Percentiles rank a stretch among this genome's conserved stretches.
Conservation (phyloP, 2,888 invertebrate species). For the Eudemis profundana region DNA sequence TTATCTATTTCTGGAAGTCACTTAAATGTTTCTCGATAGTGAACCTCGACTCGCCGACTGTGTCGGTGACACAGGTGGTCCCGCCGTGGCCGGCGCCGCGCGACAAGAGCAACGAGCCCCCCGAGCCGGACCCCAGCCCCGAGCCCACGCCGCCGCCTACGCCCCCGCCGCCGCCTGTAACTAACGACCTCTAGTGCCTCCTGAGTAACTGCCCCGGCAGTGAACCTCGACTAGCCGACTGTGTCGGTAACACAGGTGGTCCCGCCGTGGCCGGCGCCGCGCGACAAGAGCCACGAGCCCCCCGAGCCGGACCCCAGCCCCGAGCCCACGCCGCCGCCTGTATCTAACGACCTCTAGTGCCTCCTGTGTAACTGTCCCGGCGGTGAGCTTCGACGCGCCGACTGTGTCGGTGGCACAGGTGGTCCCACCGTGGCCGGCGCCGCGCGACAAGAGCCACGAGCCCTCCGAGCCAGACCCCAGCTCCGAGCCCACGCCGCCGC, state of each 20-base stretch:
- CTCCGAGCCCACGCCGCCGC: conserved; percentile 74
- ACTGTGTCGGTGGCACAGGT: conserved; percentile 87
- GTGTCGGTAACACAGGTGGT: conserved; percentile 86
- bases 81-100: conserved; percentile 78
- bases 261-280: conserved; percentile 76
- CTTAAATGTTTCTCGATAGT: conserved; percentile 54
- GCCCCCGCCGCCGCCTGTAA: conserved; percentile 65
- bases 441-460: conserved; percentile 77
- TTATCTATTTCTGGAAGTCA: no score
- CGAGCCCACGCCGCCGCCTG: conserved; percentile 74
- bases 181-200: neutral
- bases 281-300: conserved; percentile 76
- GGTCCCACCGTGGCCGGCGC: conserved; percentile 77
- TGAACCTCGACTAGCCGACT: conserved; percentile 85
- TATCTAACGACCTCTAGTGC: conserved; percentile 49
- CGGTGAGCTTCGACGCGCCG: conserved; percentile 84
- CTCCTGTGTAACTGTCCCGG: neutral
- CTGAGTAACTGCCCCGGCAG: conserved; percentile 54
- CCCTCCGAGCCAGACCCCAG: conserved; percentile 77
- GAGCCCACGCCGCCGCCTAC: conserved; percentile 79
- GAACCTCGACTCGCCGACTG: conserved; percentile 85
- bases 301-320: conserved; percentile 77
- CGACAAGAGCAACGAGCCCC: conserved; percentile 75
- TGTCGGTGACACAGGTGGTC: conserved; percentile 86
- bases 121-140: conserved; percentile 76